Evolutionary conservation across 2,113 vertebrate genomes (phyloP).

Genomic region (Gambusia affinis): DNA sequence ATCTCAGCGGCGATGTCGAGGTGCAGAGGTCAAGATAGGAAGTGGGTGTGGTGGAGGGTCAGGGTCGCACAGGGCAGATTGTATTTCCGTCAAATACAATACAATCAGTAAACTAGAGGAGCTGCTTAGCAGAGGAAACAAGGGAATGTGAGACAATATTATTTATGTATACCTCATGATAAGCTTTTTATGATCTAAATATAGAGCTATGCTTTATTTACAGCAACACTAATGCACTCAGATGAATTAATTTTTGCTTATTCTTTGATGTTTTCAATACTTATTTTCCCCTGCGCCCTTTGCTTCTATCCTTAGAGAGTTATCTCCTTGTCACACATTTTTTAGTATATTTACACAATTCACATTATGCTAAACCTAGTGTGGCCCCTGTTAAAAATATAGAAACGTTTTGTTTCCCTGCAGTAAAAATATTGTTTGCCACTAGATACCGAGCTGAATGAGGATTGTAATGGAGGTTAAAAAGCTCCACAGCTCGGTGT

Average conservation of each 20-base stretch:
- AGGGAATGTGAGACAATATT: background rate
- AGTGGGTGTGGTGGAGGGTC: background rate
- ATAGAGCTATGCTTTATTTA: background rate
- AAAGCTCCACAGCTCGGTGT: too few species aligned
- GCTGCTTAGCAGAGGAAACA: background rate
- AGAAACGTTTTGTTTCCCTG: background rate
- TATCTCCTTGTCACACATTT: background rate
- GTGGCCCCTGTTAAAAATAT: background rate
- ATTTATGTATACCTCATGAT: background rate
- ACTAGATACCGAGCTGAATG: background rate
- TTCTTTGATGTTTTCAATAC: background rate
- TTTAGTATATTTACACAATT: background rate
- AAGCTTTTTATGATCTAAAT: background rate
- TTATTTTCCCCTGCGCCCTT: background rate
- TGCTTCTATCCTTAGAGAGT: background rate
- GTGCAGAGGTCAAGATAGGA: conserved; percentile 40
- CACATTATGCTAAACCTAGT: background rate
- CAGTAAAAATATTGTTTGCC: background rate
- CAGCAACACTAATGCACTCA: background rate
- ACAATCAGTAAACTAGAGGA: background rate
- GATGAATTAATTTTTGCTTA: background rate
- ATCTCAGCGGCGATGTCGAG: conserved; percentile 18
- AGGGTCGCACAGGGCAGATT: background rate
- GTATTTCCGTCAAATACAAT: too few species aligned
- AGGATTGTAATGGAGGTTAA: background rate